Percentiles rank a stretch among this genome's conserved stretches.
These are phyloP conservation scores for Lates japonicus DNA, from an alignment of 2,797 vertebrate genomes.

Conservation along the genomic window DNA sequence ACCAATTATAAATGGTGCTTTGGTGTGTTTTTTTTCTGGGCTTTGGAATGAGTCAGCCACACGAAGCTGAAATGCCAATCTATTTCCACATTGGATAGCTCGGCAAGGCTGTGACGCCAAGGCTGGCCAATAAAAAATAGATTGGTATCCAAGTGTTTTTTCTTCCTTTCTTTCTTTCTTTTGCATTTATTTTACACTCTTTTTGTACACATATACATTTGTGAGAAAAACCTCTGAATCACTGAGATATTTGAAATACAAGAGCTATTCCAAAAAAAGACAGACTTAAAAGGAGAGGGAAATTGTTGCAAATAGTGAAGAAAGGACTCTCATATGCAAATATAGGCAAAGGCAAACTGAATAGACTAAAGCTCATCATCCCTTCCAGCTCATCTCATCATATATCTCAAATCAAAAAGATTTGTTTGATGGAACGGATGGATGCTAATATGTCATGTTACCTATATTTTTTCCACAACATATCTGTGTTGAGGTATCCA, in stretches of 20 bases:
- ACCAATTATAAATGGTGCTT: slow-evolving; percentile 47
- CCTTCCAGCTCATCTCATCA: background rate
- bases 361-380: background rate
- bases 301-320: background rate
- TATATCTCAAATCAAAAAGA: background rate
- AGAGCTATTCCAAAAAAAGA: background rate
- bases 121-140: slow-evolving; percentile 73
- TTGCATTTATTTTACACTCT: slow-evolving; percentile 55
- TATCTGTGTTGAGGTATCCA: background rate
- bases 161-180: slow-evolving; percentile 30
- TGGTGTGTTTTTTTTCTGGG: slow-evolving; percentile 54
- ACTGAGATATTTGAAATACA: slow-evolving; percentile 2
- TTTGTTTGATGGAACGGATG: background rate
- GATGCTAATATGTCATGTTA: background rate
- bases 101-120: slow-evolving; percentile 62
- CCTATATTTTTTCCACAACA: background rate
- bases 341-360: background rate
- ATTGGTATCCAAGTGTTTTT: slow-evolving; percentile 69
- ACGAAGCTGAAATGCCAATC: slow-evolving; percentile 72
- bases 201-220: slow-evolving; percentile 33
- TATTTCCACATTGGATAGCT: slow-evolving; percentile 62
- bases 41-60: slow-evolving; percentile 69
- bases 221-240: slow-evolving; percentile 45
- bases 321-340: background rate
- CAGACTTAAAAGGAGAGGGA: background rate